Conservation (phyloP, 2,113 vertebrate genomes). For the Xenus cinereus region DNA sequence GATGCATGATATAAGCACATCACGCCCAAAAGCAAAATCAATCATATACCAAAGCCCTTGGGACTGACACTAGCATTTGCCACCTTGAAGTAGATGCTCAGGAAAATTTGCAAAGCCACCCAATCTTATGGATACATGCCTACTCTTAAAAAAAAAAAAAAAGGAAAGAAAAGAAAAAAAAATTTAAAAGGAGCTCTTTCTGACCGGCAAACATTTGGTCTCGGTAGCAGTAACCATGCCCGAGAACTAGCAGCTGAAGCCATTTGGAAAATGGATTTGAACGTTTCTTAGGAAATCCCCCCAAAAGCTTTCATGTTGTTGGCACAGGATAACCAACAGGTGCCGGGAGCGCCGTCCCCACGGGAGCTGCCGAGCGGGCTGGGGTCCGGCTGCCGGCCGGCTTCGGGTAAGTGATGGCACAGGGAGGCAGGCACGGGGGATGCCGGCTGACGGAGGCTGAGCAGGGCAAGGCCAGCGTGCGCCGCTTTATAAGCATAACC, state of each 20-base stretch:
- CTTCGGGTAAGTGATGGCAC: background rate
- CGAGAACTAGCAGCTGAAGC: background rate
- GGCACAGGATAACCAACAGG: conserved; percentile 36
- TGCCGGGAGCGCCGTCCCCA: background rate
- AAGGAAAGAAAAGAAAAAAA: background rate
- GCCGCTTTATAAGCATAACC: background rate
- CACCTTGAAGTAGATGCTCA: background rate
- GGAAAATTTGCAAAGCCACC: background rate
- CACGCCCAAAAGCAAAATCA: background rate
- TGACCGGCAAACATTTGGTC: background rate
- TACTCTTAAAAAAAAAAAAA: background rate
- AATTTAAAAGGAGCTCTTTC: background rate
- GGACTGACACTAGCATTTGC: background rate
- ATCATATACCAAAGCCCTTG: background rate
- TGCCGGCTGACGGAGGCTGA: background rate
- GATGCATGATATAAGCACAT: background rate
- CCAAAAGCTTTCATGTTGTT: background rate
- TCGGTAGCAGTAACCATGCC: background rate
- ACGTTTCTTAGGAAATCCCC: background rate
- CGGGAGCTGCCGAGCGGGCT: background rate
- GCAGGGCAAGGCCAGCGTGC: background rate
- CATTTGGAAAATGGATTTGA: background rate
- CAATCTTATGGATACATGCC: background rate
- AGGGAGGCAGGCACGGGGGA: background rate
- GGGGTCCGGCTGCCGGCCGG: background rate